A percentile compares a stretch with the other conserved stretches of the same genome.
Conservation (phyloP, 2,888 invertebrate genomes). For the Pachydiplax longipennis region DNA sequence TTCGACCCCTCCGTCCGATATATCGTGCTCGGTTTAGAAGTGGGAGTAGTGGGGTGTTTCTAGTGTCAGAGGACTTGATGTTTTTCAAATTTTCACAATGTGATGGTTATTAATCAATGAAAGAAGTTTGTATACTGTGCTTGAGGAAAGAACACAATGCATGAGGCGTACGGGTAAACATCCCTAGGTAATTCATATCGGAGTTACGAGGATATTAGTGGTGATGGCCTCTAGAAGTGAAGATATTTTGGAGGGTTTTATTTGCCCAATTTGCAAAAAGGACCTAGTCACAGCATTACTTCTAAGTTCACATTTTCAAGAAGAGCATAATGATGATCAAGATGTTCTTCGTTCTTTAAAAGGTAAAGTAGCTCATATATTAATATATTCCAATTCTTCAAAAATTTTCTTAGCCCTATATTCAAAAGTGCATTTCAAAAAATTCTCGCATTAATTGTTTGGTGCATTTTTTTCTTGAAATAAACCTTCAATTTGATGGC, state of each 20-base stretch:
- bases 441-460: constrained; percentile 46
- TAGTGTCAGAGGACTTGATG: too few relatives aligned
- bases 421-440: too few relatives aligned
- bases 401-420: too few relatives aligned
- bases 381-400: too few relatives aligned
- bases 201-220: not conserved
- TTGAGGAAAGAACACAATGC: not conserved
- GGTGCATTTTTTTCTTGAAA: too few relatives aligned
- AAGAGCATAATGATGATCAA: constrained; percentile 85
- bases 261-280: constrained; percentile 93
- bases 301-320: constrained; percentile 88
- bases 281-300: constrained; percentile 86
- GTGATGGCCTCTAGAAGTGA: constrained; percentile 58
- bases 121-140: not conserved
- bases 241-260: constrained; percentile 87
- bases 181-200: not conserved
- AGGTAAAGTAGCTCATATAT: constrained; percentile 34
- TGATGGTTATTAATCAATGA: too few relatives aligned
- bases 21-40: too few relatives aligned
- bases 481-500: too few relatives aligned
- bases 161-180: not conserved
- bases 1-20: too few relatives aligned
- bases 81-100: too few relatives aligned
- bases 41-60: too few relatives aligned
- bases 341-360: constrained; percentile 77